These are phyloP conservation scores for Ptiloglossa arizonensis DNA, from an alignment of 1,140 invertebrate genomes.

Conservation along the genomic window DNA sequence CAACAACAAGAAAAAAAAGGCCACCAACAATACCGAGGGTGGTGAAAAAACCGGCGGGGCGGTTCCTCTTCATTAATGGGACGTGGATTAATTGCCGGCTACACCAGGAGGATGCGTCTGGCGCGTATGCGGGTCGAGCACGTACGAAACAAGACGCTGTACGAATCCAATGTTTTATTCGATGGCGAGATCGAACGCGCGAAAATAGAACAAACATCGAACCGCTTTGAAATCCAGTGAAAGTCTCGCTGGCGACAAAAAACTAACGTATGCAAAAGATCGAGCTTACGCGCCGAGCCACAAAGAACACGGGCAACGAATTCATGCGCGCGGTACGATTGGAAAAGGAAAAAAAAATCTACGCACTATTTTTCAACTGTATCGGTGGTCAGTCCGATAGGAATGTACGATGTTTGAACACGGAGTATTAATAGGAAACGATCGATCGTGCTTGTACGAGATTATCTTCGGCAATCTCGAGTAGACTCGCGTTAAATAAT, in stretches of 20 bases:
- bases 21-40: conserved; percentile 8
- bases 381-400: too few relatives aligned
- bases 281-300: too few relatives aligned
- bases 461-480: too few relatives aligned
- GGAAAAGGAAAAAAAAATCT: not conserved
- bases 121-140: conserved; percentile 40
- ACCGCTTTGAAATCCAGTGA: conserved; percentile 6
- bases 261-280: too few relatives aligned
- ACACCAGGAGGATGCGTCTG: conserved; percentile 39
- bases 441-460: too few relatives aligned
- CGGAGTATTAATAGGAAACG: too few relatives aligned
- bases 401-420: too few relatives aligned
- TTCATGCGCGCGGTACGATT: too few relatives aligned
- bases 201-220: conserved; percentile 23
- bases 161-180: not conserved
- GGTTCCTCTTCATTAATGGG: conserved; percentile 52
- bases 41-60: conserved; percentile 14
- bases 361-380: not conserved
- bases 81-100: conserved; percentile 54
- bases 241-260: not conserved
- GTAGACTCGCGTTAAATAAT: too few relatives aligned
- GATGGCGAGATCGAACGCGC: conserved; percentile 2
- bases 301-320: too few relatives aligned
- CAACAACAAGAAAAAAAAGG: not conserved
- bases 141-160: conserved; percentile 22